Base-by-base conservation (phyloP, 2,888 invertebrate genomes). In the Hirtodrosophila duncani region DNA sequence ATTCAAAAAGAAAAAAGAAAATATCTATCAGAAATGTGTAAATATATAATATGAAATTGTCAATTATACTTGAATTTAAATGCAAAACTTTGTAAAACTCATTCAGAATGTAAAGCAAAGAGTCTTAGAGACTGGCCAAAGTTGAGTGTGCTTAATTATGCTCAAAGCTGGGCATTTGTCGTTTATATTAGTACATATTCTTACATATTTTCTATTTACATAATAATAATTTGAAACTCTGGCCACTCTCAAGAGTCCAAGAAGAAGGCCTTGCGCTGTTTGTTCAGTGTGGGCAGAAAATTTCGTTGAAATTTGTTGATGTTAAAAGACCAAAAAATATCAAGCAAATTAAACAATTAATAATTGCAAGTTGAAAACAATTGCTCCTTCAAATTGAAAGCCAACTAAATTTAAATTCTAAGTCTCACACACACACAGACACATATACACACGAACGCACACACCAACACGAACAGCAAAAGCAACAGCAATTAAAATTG, bases 271-370 rank as follows among this genome's bases (percentile, higher is more conserved):
- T 23, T 64, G 61, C 71, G 67, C 77, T 79, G 77, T 71, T 79
- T 71, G 71, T 71, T 71, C 71, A 71, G 71, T 75, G 80, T 70
- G 65, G 67, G 71, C 71, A 71, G 75, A 79, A 74, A 66, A 74
- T 55, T 41, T n/a, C 31, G 50, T 37, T 20, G 30, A 46, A 34
- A 13, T 37, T 16, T 38, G 10, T 13, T n/a, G n/a, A 26, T 8
- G 38, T 17, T 44, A 37, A 57, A 64, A 26, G 33, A 51, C 45
- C 7, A 13, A 17, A 38, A 46, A 23, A n/a, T 4, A 18, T n/a
- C 16, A 17, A 34, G 9, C 9, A n/a, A 23, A 24, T 24, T 13
- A 10, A 48, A 16, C 26, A 39, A 41, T 34, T 42, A 17, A 38
- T 31, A 44, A n/a, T n/a, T n/a, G n/a, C n/a, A n/a, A n/a, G n/a